phyloP scores from a whole-genome alignment of 64 coral and sea anemone species.

The Pocillopora damicornis region DNA sequence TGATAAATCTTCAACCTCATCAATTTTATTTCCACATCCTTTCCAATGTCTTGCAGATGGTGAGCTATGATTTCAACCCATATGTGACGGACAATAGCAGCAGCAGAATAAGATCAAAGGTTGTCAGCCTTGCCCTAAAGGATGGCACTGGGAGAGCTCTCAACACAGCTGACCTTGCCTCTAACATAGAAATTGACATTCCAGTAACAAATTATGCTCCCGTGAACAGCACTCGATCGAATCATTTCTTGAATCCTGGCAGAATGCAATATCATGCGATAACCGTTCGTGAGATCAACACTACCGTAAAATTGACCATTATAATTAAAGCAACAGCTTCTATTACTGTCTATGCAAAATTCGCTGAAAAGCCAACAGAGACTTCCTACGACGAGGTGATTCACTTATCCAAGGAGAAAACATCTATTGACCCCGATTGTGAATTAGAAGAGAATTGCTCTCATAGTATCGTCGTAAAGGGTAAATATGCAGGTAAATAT shows the following conservation, averaged over 20 bases:
- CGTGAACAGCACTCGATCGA: not conserved
- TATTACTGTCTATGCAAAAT: not conserved
- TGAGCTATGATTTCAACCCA: not conserved
- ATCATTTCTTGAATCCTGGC: slow-evolving; percentile 8
- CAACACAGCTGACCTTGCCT: not conserved
- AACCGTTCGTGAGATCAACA: not conserved
- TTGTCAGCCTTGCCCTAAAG: not conserved
- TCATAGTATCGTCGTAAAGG: not conserved
- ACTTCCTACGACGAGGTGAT: not conserved
- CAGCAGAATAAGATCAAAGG: not conserved
- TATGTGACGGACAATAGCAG: not conserved
- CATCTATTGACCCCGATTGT: not conserved
- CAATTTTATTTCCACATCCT: not conserved
- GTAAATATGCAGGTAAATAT: not conserved
- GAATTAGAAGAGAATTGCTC: not conserved
- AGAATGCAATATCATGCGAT: not conserved
- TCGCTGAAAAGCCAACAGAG: not conserved
- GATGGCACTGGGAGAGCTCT: not conserved
- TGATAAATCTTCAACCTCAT: not conserved
- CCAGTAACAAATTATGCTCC: not conserved
- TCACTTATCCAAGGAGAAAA: not conserved
- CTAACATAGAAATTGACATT: not conserved
- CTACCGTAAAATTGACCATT: not conserved
- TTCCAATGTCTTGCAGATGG: not conserved
- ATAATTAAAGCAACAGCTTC: not conserved